Conservation (phyloP, 2,888 invertebrate species). For the Lasioglossum oenotherae region DNA sequence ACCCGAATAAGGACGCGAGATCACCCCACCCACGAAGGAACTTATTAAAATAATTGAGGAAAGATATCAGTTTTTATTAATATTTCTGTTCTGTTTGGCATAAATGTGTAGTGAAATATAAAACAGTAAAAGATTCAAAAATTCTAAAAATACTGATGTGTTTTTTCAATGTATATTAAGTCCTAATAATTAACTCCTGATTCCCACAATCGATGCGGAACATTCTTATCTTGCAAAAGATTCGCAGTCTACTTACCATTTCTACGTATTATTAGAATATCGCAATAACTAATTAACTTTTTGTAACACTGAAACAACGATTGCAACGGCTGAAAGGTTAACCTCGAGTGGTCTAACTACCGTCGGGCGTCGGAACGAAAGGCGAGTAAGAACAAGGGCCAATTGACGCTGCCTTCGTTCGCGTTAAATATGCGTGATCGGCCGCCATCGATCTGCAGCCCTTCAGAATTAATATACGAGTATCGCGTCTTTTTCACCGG, state of each 20-base stretch:
- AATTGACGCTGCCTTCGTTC: slow-evolving; percentile 1
- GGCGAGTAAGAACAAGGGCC: background rate
- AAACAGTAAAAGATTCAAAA: too few species aligned
- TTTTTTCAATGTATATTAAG: too few species aligned
- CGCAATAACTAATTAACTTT: background rate
- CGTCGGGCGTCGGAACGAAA: background rate
- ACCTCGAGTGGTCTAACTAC: background rate
- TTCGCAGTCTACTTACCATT: background rate
- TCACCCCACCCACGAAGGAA: too few species aligned
- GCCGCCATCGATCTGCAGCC: slow-evolving; percentile 41
- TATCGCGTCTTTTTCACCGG: slow-evolving; percentile 34
- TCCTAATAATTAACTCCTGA: too few species aligned
- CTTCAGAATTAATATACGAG: slow-evolving; percentile 42
- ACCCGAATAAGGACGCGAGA: too few species aligned
- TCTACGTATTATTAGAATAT: background rate
- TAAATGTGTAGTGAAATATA: too few species aligned
- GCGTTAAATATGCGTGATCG: slow-evolving; percentile 31
- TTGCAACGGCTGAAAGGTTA: background rate
- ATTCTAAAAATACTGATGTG: too few species aligned
- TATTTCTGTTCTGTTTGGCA: too few species aligned
- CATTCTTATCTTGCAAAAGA: background rate
- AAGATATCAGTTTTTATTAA: too few species aligned
- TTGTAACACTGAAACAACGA: background rate
- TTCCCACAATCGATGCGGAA: too few species aligned
- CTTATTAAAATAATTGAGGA: too few species aligned